Percentiles rank a stretch among this genome's conserved stretches.
phyloP scores from a whole-genome alignment of 2,888 invertebrate species.

The Leptopilina drosophilae region DNA sequence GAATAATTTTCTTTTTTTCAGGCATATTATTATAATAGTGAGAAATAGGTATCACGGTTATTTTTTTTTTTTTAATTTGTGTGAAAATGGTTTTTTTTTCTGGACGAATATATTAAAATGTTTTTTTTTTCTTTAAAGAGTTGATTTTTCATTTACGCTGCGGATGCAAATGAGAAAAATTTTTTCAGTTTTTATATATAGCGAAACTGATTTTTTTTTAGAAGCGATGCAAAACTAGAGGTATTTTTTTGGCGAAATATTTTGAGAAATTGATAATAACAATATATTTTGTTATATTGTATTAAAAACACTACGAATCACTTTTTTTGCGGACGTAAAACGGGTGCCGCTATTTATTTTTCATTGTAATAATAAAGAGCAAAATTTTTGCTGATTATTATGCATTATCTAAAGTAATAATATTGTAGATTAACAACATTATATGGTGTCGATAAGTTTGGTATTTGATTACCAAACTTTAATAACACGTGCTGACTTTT shows the following conservation, averaged over 20 bases:
- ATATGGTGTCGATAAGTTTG: slow-evolving; percentile 30
- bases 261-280: slow-evolving; percentile 19
- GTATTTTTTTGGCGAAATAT: neutral
- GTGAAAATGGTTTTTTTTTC: slow-evolving; percentile 10
- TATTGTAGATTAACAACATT: slow-evolving; percentile 33
- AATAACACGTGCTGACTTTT: slow-evolving; percentile 21
- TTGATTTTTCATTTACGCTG: slow-evolving; percentile 31
- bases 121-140: neutral
- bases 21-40: slow-evolving; percentile 1
- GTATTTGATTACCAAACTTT: slow-evolving; percentile 11
- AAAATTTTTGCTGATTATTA: slow-evolving; percentile 29
- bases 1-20: neutral
- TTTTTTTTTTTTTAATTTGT: neutral
- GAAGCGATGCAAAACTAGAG: slow-evolving; percentile 45
- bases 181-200: neutral
- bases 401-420: slow-evolving; percentile 10
- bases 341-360: slow-evolving; percentile 28
- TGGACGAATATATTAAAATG: slow-evolving; percentile 42
- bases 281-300: slow-evolving; percentile 10
- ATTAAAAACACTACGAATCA: slow-evolving; percentile 38
- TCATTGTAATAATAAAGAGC: slow-evolving; percentile 15
- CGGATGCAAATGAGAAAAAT: neutral
- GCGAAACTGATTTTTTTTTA: slow-evolving; percentile 45
- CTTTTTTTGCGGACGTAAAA: slow-evolving; percentile 30
- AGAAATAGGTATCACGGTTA: slow-evolving; percentile 13